Conservation (phyloP, 1,140 invertebrate species). For the Drosophila miranda region DNA sequence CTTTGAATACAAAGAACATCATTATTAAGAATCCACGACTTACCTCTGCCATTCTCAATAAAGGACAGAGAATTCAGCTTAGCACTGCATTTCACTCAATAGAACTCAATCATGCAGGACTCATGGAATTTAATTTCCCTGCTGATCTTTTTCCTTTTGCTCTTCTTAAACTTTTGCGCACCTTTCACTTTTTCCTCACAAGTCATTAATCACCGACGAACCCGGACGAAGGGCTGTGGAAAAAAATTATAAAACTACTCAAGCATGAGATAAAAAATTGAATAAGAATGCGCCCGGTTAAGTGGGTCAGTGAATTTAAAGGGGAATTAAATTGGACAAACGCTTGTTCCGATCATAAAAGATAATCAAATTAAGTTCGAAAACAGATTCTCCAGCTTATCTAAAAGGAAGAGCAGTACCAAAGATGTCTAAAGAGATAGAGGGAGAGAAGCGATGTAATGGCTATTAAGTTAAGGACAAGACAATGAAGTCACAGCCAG, state of each 20-base stretch:
- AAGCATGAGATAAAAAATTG: constrained; percentile 24
- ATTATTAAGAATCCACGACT: constrained; percentile 27
- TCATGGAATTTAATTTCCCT: constrained; percentile 23
- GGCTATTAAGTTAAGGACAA: neutral
- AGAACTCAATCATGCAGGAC: constrained; percentile 55
- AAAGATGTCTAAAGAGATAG: neutral
- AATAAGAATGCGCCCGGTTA: constrained; percentile 48
- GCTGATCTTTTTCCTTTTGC: constrained; percentile 1
- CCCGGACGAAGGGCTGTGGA: constrained; percentile 3
- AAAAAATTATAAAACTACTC: constrained; percentile 35
- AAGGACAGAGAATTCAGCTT: constrained; percentile 21
- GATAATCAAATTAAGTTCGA: constrained; percentile 66
- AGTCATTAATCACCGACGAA: constrained; percentile 66
- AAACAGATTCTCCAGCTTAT: constrained; percentile 30
- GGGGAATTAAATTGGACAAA: constrained; percentile 55
- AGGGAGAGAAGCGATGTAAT: neutral
- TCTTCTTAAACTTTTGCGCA: constrained; percentile 39
- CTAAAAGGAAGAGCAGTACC: neutral
- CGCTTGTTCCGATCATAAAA: constrained; percentile 46
- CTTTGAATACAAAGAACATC: neutral
- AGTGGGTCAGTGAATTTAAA: constrained; percentile 60
- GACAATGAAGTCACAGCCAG: neutral
- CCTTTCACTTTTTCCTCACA: constrained; percentile 64
- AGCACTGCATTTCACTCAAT: constrained; percentile 36
- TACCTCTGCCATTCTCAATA: constrained; percentile 26